Conservation (phyloP, 2,797 vertebrate species). For the Mormyrops attenuatus region DNA sequence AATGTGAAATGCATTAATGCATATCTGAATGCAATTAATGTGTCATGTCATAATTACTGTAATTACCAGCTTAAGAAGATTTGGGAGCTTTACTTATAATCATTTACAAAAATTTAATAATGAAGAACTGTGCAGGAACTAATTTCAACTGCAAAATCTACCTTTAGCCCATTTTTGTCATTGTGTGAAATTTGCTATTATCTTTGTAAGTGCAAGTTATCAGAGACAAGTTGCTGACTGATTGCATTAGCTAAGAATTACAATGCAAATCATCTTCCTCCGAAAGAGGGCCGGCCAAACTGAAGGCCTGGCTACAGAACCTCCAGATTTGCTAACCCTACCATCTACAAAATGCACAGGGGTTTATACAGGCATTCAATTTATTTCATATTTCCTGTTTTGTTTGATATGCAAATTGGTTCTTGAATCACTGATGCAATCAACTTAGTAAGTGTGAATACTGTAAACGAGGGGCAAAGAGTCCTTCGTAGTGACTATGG, state of each 20-base stretch:
- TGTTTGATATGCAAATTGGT: not conserved
- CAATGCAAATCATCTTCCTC: not conserved
- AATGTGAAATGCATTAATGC: not conserved
- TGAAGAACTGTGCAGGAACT: not conserved
- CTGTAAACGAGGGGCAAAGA: not conserved
- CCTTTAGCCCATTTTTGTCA: not conserved
- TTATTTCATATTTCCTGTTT: not conserved
- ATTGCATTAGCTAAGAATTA: not conserved
- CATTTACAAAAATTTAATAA: not conserved
- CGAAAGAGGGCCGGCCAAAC: not conserved
- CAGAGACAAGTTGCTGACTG: not conserved
- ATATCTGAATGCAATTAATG: not conserved
- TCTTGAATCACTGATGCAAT: not conserved
- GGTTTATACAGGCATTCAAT: not conserved
- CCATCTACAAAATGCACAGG: not conserved
- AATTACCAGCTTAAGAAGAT: not conserved
- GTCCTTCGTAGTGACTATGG: not conserved
- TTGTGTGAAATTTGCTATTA: not conserved
- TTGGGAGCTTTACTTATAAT: constrained; percentile 1
- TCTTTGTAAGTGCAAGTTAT: not conserved
- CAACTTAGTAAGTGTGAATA: constrained; percentile 1
- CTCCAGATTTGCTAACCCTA: not conserved
- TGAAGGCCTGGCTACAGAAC: not conserved
- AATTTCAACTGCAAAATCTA: not conserved
- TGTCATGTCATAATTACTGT: constrained; percentile 4